A percentile compares a stretch with the other conserved stretches of the same genome.
Evolutionary conservation across 2,888 invertebrate species (phyloP).

Genomic region (Aphodius granarius): DNA sequence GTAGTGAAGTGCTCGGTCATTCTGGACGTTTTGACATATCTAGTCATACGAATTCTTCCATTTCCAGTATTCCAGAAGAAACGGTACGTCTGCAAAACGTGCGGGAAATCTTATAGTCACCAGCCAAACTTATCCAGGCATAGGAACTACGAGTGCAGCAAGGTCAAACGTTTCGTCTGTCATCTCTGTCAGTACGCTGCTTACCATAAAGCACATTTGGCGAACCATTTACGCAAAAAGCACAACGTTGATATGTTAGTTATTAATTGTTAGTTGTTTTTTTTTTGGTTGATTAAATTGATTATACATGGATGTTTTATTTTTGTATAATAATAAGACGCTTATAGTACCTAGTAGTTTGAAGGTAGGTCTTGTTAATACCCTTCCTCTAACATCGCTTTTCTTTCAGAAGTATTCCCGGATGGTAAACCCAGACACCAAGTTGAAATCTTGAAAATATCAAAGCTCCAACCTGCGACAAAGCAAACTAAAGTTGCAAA

Average conservation of each 20-base stretch:
- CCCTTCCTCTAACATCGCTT: background rate
- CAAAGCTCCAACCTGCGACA: background rate
- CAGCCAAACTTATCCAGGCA: constrained; percentile 76
- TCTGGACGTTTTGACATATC: constrained; percentile 12
- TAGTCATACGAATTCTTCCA: background rate
- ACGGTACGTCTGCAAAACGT: constrained; percentile 60
- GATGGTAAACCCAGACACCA: background rate
- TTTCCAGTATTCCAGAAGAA: constrained; percentile 1
- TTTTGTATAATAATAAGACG: no score
- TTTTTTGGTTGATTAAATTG: background rate
- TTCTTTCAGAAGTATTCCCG: constrained; percentile 6
- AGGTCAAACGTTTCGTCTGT: constrained; percentile 65
- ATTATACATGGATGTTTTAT: background rate
- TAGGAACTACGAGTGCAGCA: constrained; percentile 70
- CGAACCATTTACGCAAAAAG: constrained; percentile 13
- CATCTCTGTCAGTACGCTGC: constrained; percentile 64
- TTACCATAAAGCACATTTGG: constrained; percentile 62
- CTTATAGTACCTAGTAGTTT: background rate
- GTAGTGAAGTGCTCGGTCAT: constrained; percentile 1
- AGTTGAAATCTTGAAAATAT: background rate
- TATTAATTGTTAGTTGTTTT: background rate
- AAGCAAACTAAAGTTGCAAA: background rate
- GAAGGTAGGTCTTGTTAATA: background rate
- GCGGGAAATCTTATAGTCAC: constrained; percentile 80
- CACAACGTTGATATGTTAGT: constrained; percentile 3